Conservation (phyloP, 2,888 invertebrate species). For the Tyria jacobaeae region DNA sequence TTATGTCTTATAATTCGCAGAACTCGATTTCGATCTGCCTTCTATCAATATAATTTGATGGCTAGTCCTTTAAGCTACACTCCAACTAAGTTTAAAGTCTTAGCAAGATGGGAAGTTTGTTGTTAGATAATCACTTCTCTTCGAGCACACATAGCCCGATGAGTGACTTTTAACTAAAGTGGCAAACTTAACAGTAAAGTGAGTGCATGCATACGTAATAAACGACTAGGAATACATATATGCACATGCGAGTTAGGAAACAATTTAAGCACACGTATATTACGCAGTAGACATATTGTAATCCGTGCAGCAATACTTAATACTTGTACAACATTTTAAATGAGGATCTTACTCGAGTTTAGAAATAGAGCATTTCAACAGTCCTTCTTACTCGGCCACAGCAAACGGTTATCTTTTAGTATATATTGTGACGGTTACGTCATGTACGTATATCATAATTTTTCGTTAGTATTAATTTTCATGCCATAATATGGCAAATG, state of each 20-base stretch:
- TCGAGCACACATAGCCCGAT: constrained; percentile 8
- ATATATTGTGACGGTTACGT: too few relatives aligned
- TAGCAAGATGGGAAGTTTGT: constrained; percentile 7
- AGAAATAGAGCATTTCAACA: not conserved
- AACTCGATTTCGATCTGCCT: not conserved
- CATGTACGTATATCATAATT: too few relatives aligned
- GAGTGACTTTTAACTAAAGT: constrained; percentile 12
- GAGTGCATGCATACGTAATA: constrained; percentile 1
- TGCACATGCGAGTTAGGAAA: not conserved
- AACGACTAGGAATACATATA: not conserved
- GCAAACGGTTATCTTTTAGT: too few relatives aligned
- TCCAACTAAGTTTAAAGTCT: constrained; percentile 12
- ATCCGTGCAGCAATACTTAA: not conserved
- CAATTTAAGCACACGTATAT: not conserved
- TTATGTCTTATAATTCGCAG: too few relatives aligned
- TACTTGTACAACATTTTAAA: not conserved
- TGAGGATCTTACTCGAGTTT: not conserved
- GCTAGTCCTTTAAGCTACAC: constrained; percentile 8
- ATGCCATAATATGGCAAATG: too few relatives aligned
- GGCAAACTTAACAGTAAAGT: constrained; percentile 6
- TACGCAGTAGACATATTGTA: too few relatives aligned
- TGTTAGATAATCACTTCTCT: constrained; percentile 21
- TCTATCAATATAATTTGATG: constrained; percentile 7
- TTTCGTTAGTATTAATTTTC: too few relatives aligned
- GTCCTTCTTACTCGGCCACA: not conserved